These are phyloP conservation scores for Proisotoma minuta DNA, from an alignment of 2,888 invertebrate genomes.

Conservation along the genomic window DNA sequence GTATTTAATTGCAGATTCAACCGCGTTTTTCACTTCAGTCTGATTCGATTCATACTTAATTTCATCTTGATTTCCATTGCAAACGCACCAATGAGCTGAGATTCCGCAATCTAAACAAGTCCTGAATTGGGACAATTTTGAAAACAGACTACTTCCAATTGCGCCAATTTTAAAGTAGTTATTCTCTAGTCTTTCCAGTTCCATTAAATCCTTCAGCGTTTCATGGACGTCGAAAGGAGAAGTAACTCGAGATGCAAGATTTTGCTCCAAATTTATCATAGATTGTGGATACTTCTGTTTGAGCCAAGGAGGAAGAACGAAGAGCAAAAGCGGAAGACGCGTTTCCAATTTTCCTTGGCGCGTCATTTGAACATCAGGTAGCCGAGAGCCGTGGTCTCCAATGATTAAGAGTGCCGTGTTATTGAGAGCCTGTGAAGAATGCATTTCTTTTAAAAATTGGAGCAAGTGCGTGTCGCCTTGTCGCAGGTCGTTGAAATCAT, in stretches of 20 bases:
- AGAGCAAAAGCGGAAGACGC: conserved; percentile 72
- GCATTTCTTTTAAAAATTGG: conserved; percentile 58
- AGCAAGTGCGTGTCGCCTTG: conserved; percentile 65
- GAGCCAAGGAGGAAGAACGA: conserved; percentile 66
- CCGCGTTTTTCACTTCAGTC: not conserved
- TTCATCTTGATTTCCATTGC: not conserved
- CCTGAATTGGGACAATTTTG: not conserved
- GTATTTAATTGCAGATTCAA: not conserved
- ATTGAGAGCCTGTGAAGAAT: conserved; percentile 58
- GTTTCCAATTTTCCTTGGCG: conserved; percentile 76
- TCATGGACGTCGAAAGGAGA: conserved; percentile 80
- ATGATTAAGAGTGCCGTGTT: conserved; percentile 65
- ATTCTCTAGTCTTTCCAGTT: conserved; percentile 13
- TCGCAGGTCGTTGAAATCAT: conserved; percentile 71
- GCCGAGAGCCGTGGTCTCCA: conserved; percentile 87
- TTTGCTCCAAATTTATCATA: conserved; percentile 58
- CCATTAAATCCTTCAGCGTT: conserved; percentile 66
- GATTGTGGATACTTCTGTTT: conserved; percentile 50
- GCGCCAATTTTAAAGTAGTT: not conserved
- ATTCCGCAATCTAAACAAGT: conserved; percentile 5
- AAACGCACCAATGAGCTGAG: conserved; percentile 17
- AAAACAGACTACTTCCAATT: conserved; percentile 8
- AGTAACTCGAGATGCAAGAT: conserved; percentile 56
- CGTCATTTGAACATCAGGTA: conserved; percentile 76
- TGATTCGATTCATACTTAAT: not conserved